These are phyloP conservation scores for Phalacrocorax brasilianus DNA, from an alignment of 2,113 vertebrate species.

Conservation along the genomic window DNA sequence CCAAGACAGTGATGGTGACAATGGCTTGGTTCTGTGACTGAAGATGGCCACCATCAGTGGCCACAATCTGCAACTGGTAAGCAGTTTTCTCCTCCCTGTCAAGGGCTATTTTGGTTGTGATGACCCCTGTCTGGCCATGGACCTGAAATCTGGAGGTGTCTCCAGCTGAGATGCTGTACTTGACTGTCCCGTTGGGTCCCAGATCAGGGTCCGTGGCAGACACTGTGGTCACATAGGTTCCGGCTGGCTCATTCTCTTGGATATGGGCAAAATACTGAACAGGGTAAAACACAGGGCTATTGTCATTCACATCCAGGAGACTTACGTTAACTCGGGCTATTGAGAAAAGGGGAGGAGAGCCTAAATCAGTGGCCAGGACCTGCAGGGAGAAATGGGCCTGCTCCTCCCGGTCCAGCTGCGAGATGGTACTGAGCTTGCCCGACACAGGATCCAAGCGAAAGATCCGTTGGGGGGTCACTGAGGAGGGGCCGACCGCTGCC, in stretches of 20 bases:
- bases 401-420: constrained; percentile 89
- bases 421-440: constrained; percentile 82
- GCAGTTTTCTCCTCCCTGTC: constrained; percentile 94
- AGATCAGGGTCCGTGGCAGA: constrained; percentile 91
- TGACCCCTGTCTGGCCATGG: constrained; percentile 84
- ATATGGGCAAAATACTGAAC: constrained; percentile 95
- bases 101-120: constrained; percentile 86
- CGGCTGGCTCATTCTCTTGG: constrained; percentile 92
- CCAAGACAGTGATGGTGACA: constrained; percentile 92
- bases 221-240: constrained; percentile 85
- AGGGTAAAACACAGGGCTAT: constrained; percentile 93
- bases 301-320: constrained; percentile 92
- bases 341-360: constrained; percentile 85
- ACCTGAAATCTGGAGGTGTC: constrained; percentile 90
- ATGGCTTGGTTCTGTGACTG: constrained; percentile 88
- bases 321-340: constrained; percentile 84
- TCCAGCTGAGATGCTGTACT: constrained; percentile 89
- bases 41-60: constrained; percentile 87
- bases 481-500: background rate
- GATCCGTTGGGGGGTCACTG: constrained; percentile 47
- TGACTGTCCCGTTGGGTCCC: constrained; percentile 89
- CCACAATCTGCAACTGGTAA: constrained; percentile 90
- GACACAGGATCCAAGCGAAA: constrained; percentile 87
- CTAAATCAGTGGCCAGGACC: constrained; percentile 86
- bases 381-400: constrained; percentile 82